Conservation (phyloP, 2,113 vertebrate genomes). For the Caracal caracal region DNA sequence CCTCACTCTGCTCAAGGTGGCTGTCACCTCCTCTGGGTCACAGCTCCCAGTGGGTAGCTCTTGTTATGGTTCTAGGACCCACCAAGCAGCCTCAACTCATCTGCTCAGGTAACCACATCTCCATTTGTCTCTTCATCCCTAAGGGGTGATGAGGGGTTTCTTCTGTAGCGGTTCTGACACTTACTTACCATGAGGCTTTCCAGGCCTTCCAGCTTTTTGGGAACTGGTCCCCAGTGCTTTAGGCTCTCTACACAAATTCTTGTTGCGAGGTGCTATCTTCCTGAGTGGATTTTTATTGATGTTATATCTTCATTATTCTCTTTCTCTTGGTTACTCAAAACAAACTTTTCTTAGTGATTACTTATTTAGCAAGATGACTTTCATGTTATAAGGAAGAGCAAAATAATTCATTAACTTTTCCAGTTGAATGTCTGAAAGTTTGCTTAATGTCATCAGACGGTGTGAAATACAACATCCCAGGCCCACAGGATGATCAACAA, state of each 20-base stretch:
- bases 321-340: background rate
- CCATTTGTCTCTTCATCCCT: background rate
- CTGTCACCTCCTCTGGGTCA: background rate
- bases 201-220: background rate
- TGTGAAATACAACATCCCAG: slow-evolving; percentile 72
- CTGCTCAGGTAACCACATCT: background rate
- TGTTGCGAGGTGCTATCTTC: background rate
- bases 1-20: background rate
- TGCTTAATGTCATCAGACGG: slow-evolving; percentile 76
- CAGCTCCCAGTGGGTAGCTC: background rate
- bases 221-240: background rate
- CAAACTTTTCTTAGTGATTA: background rate
- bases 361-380: background rate
- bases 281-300: background rate
- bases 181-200: background rate
- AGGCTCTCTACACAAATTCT: background rate
- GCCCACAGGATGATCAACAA: slow-evolving; percentile 77
- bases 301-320: background rate
- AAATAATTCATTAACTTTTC: slow-evolving; percentile 73
- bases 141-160: background rate
- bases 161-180: background rate
- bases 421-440: slow-evolving; percentile 73
- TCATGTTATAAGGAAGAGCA: slow-evolving; percentile 50
- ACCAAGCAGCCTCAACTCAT: background rate
- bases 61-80: background rate